Conservation (phyloP, 2,888 invertebrate species). For the Allygus modestus region DNA sequence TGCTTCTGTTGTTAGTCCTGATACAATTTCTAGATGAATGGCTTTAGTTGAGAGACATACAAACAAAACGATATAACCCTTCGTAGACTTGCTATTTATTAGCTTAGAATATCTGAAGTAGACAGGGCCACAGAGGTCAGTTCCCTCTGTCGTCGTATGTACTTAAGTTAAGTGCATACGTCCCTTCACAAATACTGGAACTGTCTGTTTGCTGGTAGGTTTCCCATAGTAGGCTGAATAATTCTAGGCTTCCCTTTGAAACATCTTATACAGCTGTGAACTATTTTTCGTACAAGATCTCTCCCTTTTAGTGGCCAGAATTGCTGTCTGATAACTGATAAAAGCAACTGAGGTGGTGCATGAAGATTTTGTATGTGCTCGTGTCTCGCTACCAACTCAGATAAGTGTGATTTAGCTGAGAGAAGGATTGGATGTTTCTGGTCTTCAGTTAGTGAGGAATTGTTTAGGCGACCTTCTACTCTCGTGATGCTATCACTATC, state of each 20-base stretch:
- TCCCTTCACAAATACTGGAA: too few relatives aligned
- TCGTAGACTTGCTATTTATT: neutral
- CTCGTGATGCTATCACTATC: neutral
- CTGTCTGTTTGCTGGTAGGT: too few relatives aligned
- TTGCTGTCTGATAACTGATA: neutral
- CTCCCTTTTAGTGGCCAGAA: constrained; percentile 6
- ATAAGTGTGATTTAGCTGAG: neutral
- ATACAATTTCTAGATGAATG: constrained; percentile 4
- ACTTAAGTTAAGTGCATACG: too few relatives aligned
- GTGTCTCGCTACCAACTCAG: neutral
- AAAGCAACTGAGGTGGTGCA: neutral
- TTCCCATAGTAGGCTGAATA: neutral
- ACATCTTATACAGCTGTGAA: neutral
- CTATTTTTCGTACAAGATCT: neutral
- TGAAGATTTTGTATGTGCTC: neutral
- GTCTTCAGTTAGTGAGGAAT: too few relatives aligned
- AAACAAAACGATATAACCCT: constrained; percentile 16
- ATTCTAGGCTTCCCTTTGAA: neutral
- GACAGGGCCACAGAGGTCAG: constrained; percentile 34
- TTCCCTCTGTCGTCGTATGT: neutral
- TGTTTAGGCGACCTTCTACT: too few relatives aligned
- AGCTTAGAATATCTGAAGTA: neutral
- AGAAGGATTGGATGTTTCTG: too few relatives aligned
- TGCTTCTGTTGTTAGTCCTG: constrained; percentile 3
- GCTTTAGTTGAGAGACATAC: too few relatives aligned